A percentile compares a stretch with the other conserved stretches of the same genome.
These are phyloP conservation scores for Dromococcyx pavoninus DNA, from an alignment of 2,797 vertebrate genomes.

Conservation along the genomic window DNA sequence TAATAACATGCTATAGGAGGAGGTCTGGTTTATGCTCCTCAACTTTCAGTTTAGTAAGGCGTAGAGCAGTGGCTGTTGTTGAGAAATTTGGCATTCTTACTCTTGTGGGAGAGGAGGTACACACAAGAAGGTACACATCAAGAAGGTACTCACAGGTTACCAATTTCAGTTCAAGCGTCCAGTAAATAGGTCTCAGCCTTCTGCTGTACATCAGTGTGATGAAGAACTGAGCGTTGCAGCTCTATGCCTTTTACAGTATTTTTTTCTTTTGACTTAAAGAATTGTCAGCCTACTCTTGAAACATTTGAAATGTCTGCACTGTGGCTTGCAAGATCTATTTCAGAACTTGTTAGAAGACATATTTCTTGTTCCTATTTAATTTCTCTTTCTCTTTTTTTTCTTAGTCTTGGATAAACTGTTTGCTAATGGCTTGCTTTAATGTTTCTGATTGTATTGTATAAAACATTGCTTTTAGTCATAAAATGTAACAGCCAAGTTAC, in stretches of 20 bases:
- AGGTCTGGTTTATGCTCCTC: neutral
- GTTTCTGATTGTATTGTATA: neutral
- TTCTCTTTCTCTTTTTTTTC: neutral
- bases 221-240: neutral
- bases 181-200: conserved; percentile 8
- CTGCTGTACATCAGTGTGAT: conserved; percentile 23
- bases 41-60: neutral
- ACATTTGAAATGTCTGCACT: conserved; percentile 7
- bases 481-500: neutral
- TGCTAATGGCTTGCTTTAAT: neutral
- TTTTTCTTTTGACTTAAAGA: conserved; percentile 17
- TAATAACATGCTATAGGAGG: neutral
- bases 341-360: neutral
- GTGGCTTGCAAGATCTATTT: neutral
- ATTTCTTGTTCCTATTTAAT: neutral
- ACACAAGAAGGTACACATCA: too few relatives aligned
- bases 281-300: neutral
- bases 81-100: neutral
- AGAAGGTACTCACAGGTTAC: neutral
- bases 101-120: neutral
- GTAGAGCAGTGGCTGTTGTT: neutral
- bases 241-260: neutral
- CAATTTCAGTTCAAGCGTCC: neutral
- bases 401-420: neutral
- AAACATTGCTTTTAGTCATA: neutral